A percentile compares a stretch with the other conserved stretches of the same genome.
phyloP scores from a whole-genome alignment of 2,113 vertebrate species.

The Brachypodius melanocephalos region DNA sequence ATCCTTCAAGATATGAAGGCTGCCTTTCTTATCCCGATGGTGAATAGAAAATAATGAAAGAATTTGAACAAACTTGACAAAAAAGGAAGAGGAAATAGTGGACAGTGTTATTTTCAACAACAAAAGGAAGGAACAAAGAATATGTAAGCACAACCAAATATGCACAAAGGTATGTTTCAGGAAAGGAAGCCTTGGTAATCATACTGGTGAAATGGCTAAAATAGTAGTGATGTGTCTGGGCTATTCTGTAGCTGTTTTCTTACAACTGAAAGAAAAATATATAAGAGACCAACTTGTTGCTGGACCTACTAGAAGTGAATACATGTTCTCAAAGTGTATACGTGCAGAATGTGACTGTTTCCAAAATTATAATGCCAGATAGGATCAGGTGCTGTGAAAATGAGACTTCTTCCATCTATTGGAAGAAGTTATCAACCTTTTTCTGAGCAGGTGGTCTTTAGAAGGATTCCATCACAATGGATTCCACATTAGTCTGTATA shows the following conservation, averaged over 20 bases:
- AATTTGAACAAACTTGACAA: background rate
- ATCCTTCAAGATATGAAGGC: background rate
- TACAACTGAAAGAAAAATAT: background rate
- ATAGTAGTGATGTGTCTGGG: background rate
- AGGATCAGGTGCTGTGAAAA: background rate
- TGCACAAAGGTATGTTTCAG: background rate
- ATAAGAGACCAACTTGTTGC: background rate
- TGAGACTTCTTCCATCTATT: background rate
- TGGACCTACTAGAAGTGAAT: background rate
- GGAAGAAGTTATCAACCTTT: background rate
- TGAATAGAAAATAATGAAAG: background rate
- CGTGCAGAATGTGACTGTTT: background rate
- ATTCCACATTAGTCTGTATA: background rate
- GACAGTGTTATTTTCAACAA: background rate
- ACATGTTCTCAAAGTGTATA: background rate
- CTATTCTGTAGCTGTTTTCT: background rate
- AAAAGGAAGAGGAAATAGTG: background rate
- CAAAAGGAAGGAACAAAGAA: background rate
- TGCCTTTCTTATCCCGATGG: background rate
- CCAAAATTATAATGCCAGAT: background rate
- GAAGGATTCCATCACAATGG: background rate
- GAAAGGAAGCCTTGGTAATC: background rate
- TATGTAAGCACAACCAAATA: background rate
- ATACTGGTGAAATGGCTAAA: background rate
- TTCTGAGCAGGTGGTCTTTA: background rate